phyloP scores from a whole-genome alignment of 2,797 vertebrate species.

The Sebastiscus tertius region DNA sequence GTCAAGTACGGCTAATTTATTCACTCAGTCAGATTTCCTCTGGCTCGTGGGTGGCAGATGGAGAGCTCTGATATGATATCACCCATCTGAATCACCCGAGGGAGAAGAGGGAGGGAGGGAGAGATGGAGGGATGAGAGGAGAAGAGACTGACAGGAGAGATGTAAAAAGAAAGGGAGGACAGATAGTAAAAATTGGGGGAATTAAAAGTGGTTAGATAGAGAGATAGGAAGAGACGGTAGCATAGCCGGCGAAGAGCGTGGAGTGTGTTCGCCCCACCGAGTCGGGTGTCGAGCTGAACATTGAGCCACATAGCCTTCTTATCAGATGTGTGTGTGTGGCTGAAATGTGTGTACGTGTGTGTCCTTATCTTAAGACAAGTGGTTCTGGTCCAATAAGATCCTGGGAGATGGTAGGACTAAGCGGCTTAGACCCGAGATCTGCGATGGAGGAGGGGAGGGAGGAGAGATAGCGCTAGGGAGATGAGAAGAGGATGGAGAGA shows the following conservation, averaged over 20 bases:
- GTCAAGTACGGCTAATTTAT: conserved; percentile 89
- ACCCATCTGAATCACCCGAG: conserved; percentile 76
- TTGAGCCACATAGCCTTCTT: conserved; percentile 76
- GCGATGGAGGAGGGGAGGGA: conserved; percentile 74
- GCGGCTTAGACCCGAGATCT: conserved; percentile 78
- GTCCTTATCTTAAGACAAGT: conserved; percentile 85
- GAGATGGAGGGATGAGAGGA: conserved; percentile 53
- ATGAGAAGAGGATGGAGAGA: conserved; percentile 66
- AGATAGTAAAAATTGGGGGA: conserved; percentile 68
- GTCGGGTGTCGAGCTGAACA: conserved; percentile 68
- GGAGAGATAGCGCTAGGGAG: conserved; percentile 63
- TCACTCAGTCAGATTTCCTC: conserved; percentile 89
- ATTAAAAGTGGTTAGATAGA: conserved; percentile 76
- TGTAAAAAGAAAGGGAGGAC: conserved; percentile 53
- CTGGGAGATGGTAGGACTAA: conserved; percentile 79
- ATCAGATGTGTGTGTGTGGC: conserved; percentile 72
- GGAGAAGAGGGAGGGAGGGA: conserved; percentile 51
- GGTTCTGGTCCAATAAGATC: conserved; percentile 84
- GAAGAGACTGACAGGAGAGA: conserved; percentile 67
- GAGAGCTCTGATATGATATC: conserved; percentile 84
- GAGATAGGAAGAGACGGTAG: conserved; percentile 49
- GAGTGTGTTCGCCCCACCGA: conserved; percentile 55
- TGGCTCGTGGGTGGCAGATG: conserved; percentile 82
- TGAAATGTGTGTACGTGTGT: conserved; percentile 48
- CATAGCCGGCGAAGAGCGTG: conserved; percentile 46